Base-by-base conservation (phyloP, 2,113 vertebrate genomes). In the Notarius quadriscutis region DNA sequence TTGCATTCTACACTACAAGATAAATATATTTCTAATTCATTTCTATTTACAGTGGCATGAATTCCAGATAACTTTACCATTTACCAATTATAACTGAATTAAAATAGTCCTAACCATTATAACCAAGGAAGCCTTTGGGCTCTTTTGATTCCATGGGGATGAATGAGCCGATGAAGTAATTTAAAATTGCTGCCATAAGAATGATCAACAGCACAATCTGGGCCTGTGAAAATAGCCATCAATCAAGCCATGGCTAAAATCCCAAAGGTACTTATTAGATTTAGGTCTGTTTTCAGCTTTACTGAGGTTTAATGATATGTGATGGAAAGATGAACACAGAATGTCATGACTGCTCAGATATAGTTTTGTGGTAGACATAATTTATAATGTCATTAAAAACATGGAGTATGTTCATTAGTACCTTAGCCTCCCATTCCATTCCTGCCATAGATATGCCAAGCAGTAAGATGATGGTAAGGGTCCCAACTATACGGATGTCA, bases 361-460 rank as follows among this genome's bases (percentile, higher is more conserved):
- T 50, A 74, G 30, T 75, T 51, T 79, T 27, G n/a, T 58, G 12
- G 51, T 75, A 27, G 41, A 79, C 81, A 8, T 25, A 5, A 78
- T 78, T 55, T 57, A 80, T 11, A 7, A 85, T 50, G 14, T 48
- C 8, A 75, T 58, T 74, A 58, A 81, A 81, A 81, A 71, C 30
- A 22, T 48, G 20, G 0, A 50, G 22, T 7, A 58, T 17, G 41
- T 48, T 22, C 22, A 69, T 48, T 22, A 83, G 95, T 95, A 99
- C 98, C 95, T 99, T 99, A 63, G 98, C 97, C 94, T 99, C 98
- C 98, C 98, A 99, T 89, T 99, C 98, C 98, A 99, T 99, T 89
- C 98, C 98, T 2, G 98, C 98, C 50, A 99, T 96, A 0, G 98
- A 99, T 93, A 99, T 99, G 4, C 97, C 98, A 89, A 99, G 91